A percentile compares a stretch with the other conserved stretches of the same genome.
phyloP scores from a whole-genome alignment of 2,888 invertebrate species.

The Aquatica leii region DNA sequence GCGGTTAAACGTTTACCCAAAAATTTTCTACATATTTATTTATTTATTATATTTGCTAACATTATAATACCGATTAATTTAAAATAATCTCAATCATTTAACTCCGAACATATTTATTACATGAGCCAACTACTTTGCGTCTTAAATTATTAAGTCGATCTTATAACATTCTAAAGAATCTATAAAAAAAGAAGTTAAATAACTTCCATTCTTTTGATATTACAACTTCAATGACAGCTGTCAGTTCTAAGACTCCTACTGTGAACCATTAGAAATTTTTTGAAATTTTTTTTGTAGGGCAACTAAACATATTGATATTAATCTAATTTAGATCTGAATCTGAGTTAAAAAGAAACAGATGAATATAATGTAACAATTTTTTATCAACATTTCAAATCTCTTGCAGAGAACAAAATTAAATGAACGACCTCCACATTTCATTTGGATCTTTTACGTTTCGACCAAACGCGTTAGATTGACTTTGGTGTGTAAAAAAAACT shows the following conservation, averaged over 20 bases:
- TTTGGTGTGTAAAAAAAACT: slow-evolving; percentile 12
- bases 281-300: slow-evolving; percentile 3
- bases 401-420: slow-evolving; percentile 26
- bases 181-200: slow-evolving; percentile 3
- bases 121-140: background rate
- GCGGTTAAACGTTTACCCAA: too few relatives aligned
- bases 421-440: slow-evolving; percentile 24
- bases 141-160: background rate
- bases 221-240: slow-evolving; percentile 23
- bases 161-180: background rate
- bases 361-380: background rate
- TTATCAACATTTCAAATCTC: slow-evolving; percentile 7
- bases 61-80: too few relatives aligned
- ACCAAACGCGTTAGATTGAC: background rate
- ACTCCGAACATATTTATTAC: too few relatives aligned
- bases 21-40: too few relatives aligned
- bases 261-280: slow-evolving; percentile 25
- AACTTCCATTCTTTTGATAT: slow-evolving; percentile 22
- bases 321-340: background rate
- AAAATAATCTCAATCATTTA: too few relatives aligned
- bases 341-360: background rate
- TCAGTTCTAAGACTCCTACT: slow-evolving; percentile 21
- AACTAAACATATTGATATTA: background rate
- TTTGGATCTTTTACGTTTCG: slow-evolving; percentile 15
- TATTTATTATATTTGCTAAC: too few relatives aligned